These are phyloP conservation scores for Girardia tigrina DNA, from an alignment of 2,888 invertebrate species.

Conservation along the genomic window DNA sequence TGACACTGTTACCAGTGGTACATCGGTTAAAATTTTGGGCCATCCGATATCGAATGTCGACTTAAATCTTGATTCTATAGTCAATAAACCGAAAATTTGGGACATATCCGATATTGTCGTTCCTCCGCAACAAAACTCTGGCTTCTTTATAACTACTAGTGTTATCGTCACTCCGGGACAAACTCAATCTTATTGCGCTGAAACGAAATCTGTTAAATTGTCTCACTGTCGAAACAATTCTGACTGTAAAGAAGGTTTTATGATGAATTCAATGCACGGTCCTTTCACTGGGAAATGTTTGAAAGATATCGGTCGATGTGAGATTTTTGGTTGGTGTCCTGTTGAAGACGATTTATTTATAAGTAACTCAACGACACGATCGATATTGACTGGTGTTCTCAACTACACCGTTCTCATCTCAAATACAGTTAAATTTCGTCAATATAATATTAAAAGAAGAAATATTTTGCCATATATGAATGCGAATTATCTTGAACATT, in stretches of 20 bases:
- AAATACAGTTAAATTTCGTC: slow-evolving; percentile 43
- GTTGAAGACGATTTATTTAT: slow-evolving; percentile 31
- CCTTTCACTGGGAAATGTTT: slow-evolving; percentile 31
- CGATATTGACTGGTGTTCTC: background rate
- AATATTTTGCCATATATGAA: slow-evolving; percentile 43
- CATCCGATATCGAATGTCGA: slow-evolving; percentile 44
- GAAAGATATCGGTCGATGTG: background rate
- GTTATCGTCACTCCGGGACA: slow-evolving; percentile 36
- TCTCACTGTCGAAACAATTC: slow-evolving; percentile 28
- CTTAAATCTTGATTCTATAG: no score
- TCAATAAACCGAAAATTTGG: slow-evolving; percentile 32
- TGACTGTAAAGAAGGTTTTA: slow-evolving; percentile 30
- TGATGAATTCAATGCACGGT: background rate
- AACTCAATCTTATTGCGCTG: slow-evolving; percentile 33
- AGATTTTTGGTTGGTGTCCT: slow-evolving; percentile 34
- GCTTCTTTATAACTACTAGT: slow-evolving; percentile 37
- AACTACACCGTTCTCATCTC: slow-evolving; percentile 44
- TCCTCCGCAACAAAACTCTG: slow-evolving; percentile 32
- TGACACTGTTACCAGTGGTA: slow-evolving; percentile 49
- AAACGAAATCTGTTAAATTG: background rate
- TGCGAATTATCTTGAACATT: slow-evolving; percentile 42
- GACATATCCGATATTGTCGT: slow-evolving; percentile 34
- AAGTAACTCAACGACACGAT: background rate
- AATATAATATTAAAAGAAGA: slow-evolving; percentile 40
- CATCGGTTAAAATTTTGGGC: slow-evolving; percentile 53